Conservation (phyloP, 2,113 vertebrate species). For the Labeo rohita region DNA sequence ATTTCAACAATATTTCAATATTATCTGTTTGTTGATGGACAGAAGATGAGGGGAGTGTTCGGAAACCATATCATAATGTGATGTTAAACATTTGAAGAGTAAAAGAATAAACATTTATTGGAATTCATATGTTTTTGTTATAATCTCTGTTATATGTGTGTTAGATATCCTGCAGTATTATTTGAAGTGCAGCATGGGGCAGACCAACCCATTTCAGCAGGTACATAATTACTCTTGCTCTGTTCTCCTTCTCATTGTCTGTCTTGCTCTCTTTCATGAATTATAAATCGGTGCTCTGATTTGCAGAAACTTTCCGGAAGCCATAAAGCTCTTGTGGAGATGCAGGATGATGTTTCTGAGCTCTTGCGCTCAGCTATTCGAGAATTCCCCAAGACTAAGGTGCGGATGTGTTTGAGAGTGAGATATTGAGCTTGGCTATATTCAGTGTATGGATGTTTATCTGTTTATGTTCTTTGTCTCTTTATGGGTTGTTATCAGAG, state of each 20-base stretch:
- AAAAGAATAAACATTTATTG: background rate
- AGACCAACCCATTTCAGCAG: conserved; percentile 95
- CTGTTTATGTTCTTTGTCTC: background rate
- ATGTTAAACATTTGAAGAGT: background rate
- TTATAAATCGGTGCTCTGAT: conserved; percentile 23
- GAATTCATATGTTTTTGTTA: background rate
- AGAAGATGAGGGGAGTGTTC: background rate
- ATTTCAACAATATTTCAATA: background rate
- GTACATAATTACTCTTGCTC: conserved; percentile 67
- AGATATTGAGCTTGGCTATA: background rate
- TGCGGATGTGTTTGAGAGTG: conserved; percentile 56
- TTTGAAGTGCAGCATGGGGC: conserved; percentile 83
- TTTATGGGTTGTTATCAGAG: conserved; percentile 74
- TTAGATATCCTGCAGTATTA: conserved; percentile 91
- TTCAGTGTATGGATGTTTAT: background rate
- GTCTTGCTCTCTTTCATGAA: background rate
- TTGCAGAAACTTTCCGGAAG: conserved; percentile 93
- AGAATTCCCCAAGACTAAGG: conserved; percentile 87
- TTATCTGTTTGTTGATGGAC: background rate
- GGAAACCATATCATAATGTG: background rate
- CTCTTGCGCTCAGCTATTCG: conserved; percentile 83
- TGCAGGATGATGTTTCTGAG: conserved; percentile 90
- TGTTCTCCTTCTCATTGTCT: background rate
- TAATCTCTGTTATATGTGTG: background rate
- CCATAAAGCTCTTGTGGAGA: conserved; percentile 96